Evolutionary conservation across 2,113 vertebrate species (phyloP).

Genomic region (Columba janthina): DNA sequence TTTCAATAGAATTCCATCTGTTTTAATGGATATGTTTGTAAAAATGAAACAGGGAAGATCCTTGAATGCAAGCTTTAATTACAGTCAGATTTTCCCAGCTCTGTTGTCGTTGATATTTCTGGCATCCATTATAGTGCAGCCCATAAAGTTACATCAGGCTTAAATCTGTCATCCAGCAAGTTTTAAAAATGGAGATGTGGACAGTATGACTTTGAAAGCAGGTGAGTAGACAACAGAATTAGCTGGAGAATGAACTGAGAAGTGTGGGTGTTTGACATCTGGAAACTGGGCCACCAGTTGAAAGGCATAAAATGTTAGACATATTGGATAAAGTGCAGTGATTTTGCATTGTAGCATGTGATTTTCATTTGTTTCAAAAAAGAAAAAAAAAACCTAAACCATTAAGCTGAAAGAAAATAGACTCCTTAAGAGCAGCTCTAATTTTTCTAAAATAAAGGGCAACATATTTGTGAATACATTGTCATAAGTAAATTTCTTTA

Average conservation of each 20-base stretch:
- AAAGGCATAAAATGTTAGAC: background rate
- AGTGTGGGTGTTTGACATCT: background rate
- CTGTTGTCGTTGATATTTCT: background rate
- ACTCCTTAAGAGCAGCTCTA: background rate
- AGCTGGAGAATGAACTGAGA: background rate
- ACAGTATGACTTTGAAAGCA: background rate
- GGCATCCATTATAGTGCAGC: no score
- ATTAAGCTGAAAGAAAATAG: background rate
- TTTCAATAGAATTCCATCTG: background rate
- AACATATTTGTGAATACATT: background rate
- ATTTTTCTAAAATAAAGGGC: background rate
- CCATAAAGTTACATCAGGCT: background rate
- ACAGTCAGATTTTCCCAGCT: background rate
- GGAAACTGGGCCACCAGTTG: accelerated
- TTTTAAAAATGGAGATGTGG: background rate
- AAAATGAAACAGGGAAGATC: background rate
- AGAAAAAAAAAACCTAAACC: background rate
- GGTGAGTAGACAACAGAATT: background rate
- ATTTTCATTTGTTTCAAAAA: background rate
- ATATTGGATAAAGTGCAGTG: background rate
- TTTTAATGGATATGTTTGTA: background rate
- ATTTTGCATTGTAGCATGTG: background rate
- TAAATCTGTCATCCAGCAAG: background rate
- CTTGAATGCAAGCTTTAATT: background rate
- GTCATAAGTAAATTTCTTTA: background rate